Evolutionary conservation across 1,140 invertebrate genomes (phyloP).

Genomic region (Eurosta solidaginis): DNA sequence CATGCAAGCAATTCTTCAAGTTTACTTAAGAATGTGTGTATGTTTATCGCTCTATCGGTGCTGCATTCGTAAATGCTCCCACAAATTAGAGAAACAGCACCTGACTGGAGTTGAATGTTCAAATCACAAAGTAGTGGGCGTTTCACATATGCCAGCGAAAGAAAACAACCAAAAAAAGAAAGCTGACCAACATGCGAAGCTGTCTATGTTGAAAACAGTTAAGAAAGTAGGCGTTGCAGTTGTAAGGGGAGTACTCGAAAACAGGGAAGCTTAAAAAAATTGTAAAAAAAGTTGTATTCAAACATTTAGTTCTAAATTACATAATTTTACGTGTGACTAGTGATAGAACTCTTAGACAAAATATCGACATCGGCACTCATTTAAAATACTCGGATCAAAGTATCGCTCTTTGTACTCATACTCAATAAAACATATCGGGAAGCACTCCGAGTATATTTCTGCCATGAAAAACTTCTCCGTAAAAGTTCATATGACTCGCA

Average conservation of each 20-base stretch:
- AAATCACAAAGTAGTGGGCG: background rate
- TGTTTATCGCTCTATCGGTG: background rate
- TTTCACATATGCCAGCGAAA: background rate
- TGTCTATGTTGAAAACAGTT: background rate
- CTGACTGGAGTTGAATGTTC: background rate
- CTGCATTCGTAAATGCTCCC: background rate
- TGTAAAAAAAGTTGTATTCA: too few relatives aligned
- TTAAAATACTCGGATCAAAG: too few relatives aligned
- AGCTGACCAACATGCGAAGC: background rate
- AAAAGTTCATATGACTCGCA: too few relatives aligned
- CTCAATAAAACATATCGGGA: too few relatives aligned
- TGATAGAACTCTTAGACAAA: too few relatives aligned
- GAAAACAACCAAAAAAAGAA: background rate
- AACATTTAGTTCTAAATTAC: too few relatives aligned
- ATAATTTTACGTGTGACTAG: too few relatives aligned
- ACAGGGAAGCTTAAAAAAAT: background rate
- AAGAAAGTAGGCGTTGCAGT: background rate
- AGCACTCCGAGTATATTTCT: too few relatives aligned
- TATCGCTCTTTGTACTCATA: too few relatives aligned
- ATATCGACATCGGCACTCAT: too few relatives aligned
- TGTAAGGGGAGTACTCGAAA: background rate
- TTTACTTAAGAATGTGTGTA: too few relatives aligned
- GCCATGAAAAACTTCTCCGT: too few relatives aligned
- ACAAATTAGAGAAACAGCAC: conserved; percentile 14
- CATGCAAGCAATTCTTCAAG: background rate